Evolutionary conservation across 2,113 vertebrate species (phyloP).

Genomic region (Corydoras sp.): DNA sequence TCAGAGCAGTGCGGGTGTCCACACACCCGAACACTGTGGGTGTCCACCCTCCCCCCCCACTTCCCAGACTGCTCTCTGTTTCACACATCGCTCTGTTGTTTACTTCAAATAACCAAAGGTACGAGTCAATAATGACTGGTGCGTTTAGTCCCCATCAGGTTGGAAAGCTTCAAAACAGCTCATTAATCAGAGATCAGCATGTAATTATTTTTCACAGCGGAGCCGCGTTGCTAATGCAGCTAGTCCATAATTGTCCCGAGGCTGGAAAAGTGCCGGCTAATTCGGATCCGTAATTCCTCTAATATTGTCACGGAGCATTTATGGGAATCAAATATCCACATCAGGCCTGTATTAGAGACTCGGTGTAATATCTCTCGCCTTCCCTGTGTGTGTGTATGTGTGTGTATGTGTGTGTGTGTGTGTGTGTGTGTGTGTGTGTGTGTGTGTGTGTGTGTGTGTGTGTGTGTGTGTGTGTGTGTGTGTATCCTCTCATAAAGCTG

Average conservation of each 20-base stretch:
- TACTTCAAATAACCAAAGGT: background rate
- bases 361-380: slow-evolving; percentile 7
- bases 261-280: slow-evolving; percentile 26
- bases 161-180: slow-evolving; percentile 25
- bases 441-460: slow-evolving; percentile 18
- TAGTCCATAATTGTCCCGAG: slow-evolving; percentile 31
- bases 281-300: slow-evolving; percentile 43
- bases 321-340: slow-evolving; percentile 37
- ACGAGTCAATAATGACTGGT: slow-evolving; percentile 17
- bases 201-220: slow-evolving; percentile 37
- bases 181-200: slow-evolving; percentile 37
- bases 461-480: slow-evolving; percentile 8
- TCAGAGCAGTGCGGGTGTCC: no score
- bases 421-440: slow-evolving; percentile 10
- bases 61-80: no score
- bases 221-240: slow-evolving; percentile 33
- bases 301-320: slow-evolving; percentile 36
- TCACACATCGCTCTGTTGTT: no score
- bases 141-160: slow-evolving; percentile 28
- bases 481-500: slow-evolving; percentile 10
- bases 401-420: slow-evolving; percentile 25
- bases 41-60: no score
- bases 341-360: slow-evolving; percentile 24
- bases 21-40: no score
- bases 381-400: slow-evolving; percentile 13